Conservation (phyloP, 2,888 invertebrate genomes). For the Holacanthella duospinosa region DNA sequence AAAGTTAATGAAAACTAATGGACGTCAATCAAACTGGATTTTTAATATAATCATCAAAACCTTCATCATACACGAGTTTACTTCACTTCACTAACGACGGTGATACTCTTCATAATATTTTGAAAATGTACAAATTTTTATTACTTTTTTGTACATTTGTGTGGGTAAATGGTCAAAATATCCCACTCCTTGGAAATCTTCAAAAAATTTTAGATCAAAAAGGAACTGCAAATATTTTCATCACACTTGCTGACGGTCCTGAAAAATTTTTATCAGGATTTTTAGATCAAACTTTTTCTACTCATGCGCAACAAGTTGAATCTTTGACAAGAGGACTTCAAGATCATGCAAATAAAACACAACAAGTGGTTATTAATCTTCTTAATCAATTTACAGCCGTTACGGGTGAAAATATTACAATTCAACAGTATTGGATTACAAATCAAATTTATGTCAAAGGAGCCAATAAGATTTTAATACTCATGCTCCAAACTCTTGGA, state of each 20-base stretch:
- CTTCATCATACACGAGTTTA: too few relatives aligned
- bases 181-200: background rate
- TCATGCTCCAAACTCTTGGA: background rate
- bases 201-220: background rate
- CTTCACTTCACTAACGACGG: too few relatives aligned
- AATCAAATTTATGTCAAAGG: conserved; percentile 13
- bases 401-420: background rate
- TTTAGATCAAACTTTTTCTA: background rate
- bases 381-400: background rate
- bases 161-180: background rate
- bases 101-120: too few relatives aligned
- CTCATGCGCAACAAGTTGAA: conserved; percentile 3
- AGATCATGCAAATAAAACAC: conserved; percentile 12
- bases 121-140: too few relatives aligned
- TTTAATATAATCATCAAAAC: too few relatives aligned
- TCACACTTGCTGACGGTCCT: conserved; percentile 8
- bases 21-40: too few relatives aligned
- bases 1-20: too few relatives aligned
- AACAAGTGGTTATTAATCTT: conserved; percentile 8
- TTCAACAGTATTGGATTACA: conserved; percentile 15
- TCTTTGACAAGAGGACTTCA: conserved; percentile 9
- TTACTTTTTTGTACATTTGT: too few relatives aligned
- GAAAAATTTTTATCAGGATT: conserved; percentile 11
- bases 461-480: background rate
- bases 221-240: conserved; percentile 1